phyloP scores from a whole-genome alignment of 1,140 invertebrate genomes.

The Meloidogyne hapla region DNA sequence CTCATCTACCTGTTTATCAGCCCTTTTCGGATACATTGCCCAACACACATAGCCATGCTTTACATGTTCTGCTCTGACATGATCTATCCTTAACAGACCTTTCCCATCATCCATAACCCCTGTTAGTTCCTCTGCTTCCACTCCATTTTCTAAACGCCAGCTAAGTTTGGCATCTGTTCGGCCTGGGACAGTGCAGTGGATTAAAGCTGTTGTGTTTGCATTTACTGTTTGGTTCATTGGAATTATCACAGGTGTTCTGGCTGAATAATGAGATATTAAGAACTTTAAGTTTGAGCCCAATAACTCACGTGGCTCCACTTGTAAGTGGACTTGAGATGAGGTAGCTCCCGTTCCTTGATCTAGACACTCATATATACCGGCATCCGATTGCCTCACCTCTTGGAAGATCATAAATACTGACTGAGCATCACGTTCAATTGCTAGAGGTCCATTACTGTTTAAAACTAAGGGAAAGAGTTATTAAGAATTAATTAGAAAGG shows the following conservation, averaged over 20 bases:
- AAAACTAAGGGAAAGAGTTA: neutral
- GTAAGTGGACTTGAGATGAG: slow-evolving; percentile 6
- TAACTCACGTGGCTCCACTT: slow-evolving; percentile 26
- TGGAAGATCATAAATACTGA: slow-evolving; percentile 26
- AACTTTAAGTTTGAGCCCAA: neutral
- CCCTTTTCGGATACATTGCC: slow-evolving; percentile 15
- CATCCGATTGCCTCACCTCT: slow-evolving; percentile 15
- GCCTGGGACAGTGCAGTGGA: slow-evolving; percentile 16
- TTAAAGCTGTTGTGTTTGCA: neutral
- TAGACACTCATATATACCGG: slow-evolving; percentile 15
- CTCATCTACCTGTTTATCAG: slow-evolving; percentile 13
- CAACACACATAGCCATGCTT: slow-evolving; percentile 18
- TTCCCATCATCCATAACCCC: slow-evolving; percentile 12
- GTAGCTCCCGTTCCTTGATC: slow-evolving; percentile 1
- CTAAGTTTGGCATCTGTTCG: slow-evolving; percentile 10
- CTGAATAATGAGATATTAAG: neutral
- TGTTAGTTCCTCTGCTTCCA: neutral
- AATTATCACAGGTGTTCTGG: slow-evolving; percentile 1
- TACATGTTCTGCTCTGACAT: slow-evolving; percentile 20
- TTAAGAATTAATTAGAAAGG: neutral
- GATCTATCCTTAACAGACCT: neutral
- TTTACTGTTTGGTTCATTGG: neutral
- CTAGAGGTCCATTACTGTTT: neutral
- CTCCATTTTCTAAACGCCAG: slow-evolving; percentile 24
- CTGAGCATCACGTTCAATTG: slow-evolving; percentile 18